Evolutionary conservation across 2,113 vertebrate genomes (phyloP).

Genomic region (Xiphias gladius): DNA sequence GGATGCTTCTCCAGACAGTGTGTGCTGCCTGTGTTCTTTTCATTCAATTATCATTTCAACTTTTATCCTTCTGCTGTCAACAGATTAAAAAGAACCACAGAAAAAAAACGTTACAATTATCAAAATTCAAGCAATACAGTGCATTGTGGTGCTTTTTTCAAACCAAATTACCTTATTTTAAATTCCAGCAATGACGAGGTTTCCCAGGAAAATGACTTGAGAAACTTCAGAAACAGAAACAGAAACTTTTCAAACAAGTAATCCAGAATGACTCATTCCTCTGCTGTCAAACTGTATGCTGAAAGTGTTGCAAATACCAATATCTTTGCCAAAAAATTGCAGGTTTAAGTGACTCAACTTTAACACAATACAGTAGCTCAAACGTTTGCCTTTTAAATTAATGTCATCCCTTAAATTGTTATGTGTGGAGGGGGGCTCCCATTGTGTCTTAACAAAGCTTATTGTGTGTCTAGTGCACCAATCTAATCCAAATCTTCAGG

Average conservation of each 20-base stretch:
- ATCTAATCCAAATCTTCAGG: constrained; percentile 72
- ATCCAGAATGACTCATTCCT: constrained; percentile 14
- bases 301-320: neutral
- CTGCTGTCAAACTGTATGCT: neutral
- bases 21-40: neutral
- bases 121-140: neutral
- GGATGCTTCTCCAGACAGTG: neutral
- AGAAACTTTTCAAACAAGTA: constrained; percentile 18
- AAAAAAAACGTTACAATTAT: neutral
- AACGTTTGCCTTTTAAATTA: constrained; percentile 58
- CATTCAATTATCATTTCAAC: neutral
- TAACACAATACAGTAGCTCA: constrained; percentile 29
- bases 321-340: constrained; percentile 14
- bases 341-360: constrained; percentile 33
- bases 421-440: constrained; percentile 6
- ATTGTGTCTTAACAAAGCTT: constrained; percentile 59
- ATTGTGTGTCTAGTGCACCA: constrained; percentile 53
- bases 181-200: neutral
- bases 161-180: too few relatives aligned
- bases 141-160: neutral
- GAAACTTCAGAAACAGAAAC: neutral
- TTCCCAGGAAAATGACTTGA: neutral
- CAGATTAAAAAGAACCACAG: neutral
- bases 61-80: neutral
- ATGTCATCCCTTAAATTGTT: constrained; percentile 17